Evolutionary conservation across 1,140 invertebrate genomes (phyloP).

Genomic region (Drosophila nannoptera): DNA sequence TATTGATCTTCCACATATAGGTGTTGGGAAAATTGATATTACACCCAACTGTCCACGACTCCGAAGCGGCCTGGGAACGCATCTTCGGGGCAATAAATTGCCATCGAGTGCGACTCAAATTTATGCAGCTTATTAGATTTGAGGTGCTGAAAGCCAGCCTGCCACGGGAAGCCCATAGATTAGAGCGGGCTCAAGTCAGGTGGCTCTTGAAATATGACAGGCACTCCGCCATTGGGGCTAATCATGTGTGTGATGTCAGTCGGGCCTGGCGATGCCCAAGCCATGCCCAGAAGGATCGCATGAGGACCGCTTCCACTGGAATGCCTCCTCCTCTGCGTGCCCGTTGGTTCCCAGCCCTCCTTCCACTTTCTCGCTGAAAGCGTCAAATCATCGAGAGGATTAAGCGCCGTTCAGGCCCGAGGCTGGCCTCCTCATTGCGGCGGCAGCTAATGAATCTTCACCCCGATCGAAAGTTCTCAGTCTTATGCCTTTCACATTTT

Average conservation of each 20-base stretch:
- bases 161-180: background rate
- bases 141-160: constrained; percentile 3
- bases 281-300: too few relatives aligned
- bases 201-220: background rate
- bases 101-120: constrained; percentile 5
- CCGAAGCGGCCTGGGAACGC: constrained; percentile 45
- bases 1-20: constrained; percentile 62
- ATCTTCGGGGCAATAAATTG: constrained; percentile 25
- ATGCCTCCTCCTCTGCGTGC: too few relatives aligned
- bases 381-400: constrained; percentile 66
- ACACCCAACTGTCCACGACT: constrained; percentile 24
- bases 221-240: too few relatives aligned
- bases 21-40: constrained; percentile 64
- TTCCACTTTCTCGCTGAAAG: constrained; percentile 33
- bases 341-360: too few relatives aligned
- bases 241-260: too few relatives aligned
- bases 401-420: constrained; percentile 34
- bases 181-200: too few relatives aligned
- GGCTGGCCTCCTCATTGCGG: constrained; percentile 1
- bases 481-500: constrained; percentile 30
- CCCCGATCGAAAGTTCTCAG: constrained; percentile 46
- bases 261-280: too few relatives aligned
- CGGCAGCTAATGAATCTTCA: constrained; percentile 19
- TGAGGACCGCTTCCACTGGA: too few relatives aligned
- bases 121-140: constrained; percentile 9